Base-by-base conservation (phyloP, 2,797 vertebrate species). In the Poeciliopsis presidionis region DNA sequence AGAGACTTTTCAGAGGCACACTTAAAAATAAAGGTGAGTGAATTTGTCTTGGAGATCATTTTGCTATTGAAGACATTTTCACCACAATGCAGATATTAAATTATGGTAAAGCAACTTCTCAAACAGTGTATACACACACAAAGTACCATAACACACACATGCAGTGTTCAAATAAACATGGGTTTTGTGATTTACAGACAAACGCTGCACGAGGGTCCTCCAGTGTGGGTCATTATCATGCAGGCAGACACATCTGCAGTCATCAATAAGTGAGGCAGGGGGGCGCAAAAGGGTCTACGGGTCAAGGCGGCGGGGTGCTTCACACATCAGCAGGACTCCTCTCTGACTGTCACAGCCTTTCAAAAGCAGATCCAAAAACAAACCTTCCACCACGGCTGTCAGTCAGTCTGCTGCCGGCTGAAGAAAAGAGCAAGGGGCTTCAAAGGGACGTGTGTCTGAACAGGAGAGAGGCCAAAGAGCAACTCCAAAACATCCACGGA, bases 161-260 rank as follows among this genome's bases (percentile, higher is more conserved):
- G 75, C 76, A 77, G 28, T 28, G 75, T 76, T 81, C 9, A 8
- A 65, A 76, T 72, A 53, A 53, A 76, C 74, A 81, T 80, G 81
- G 77, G 76, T 72, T 33, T 65, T 90, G 88, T 94, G 94, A 93
- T 95, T 95, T 90, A 94, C 92, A 86, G 89, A 86, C 13, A 39
- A 78, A 84, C 85, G 59, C 87, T 80, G 74, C 74, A 43, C 85
- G 89, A 80, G 83, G 82, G 84, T 89, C 76, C 89, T 86, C 86
- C 83, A 78, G 75, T 76, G 78, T 72, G 90, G 86, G 83, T 86
- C 89, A 92, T 95, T 95, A 92, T 92, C 88, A 94, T 94, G 92
- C 84, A 86, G 78, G 90, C 89, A 86, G 81, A 88, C 91, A 88
- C 93, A 94, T 94, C 93, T 95, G 93, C 91, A 93, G 92, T 92